Evolutionary conservation across 2,888 invertebrate species (phyloP).

Genomic region (Caenorhabditis zanzibari): DNA sequence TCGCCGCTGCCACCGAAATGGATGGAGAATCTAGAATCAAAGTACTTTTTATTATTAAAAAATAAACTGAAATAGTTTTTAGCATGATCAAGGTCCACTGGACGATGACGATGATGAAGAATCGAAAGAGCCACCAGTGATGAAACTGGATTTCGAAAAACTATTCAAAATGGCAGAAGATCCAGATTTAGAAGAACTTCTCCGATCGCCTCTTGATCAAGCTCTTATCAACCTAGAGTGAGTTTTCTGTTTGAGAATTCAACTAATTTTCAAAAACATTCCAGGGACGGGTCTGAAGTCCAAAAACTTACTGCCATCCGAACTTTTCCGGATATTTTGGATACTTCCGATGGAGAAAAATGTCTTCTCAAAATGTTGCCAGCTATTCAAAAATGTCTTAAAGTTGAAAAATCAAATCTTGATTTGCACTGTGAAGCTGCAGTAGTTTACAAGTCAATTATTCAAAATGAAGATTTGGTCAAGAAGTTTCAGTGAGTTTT

Average conservation of each 20-base stretch:
- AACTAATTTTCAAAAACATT: slow-evolving; percentile 8
- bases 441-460: slow-evolving; percentile 79
- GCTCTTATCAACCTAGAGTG: slow-evolving; percentile 62
- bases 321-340: slow-evolving; percentile 74
- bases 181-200: slow-evolving; percentile 72
- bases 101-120: slow-evolving; percentile 65
- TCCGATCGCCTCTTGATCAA: slow-evolving; percentile 68
- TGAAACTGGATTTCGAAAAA: slow-evolving; percentile 70
- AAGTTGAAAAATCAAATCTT: slow-evolving; percentile 75
- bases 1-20: slow-evolving; percentile 59
- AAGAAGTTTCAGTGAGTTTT: slow-evolving; percentile 72
- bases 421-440: slow-evolving; percentile 82
- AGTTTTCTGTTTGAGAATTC: slow-evolving; percentile 2
- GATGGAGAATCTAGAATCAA: slow-evolving; percentile 50
- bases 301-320: slow-evolving; percentile 77
- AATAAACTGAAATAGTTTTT: not conserved
- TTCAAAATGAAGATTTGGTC: slow-evolving; percentile 73
- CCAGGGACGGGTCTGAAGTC: slow-evolving; percentile 76
- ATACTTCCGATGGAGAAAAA: slow-evolving; percentile 74
- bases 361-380: slow-evolving; percentile 75
- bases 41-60: not conserved
- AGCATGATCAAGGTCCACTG: slow-evolving; percentile 37
- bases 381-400: slow-evolving; percentile 69
- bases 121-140: slow-evolving; percentile 55
- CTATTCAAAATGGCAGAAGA: slow-evolving; percentile 74